A percentile compares a stretch with the other conserved stretches of the same genome.
Conservation (phyloP, 2,113 vertebrate species). For the Brachionichthys hirsutus region DNA sequence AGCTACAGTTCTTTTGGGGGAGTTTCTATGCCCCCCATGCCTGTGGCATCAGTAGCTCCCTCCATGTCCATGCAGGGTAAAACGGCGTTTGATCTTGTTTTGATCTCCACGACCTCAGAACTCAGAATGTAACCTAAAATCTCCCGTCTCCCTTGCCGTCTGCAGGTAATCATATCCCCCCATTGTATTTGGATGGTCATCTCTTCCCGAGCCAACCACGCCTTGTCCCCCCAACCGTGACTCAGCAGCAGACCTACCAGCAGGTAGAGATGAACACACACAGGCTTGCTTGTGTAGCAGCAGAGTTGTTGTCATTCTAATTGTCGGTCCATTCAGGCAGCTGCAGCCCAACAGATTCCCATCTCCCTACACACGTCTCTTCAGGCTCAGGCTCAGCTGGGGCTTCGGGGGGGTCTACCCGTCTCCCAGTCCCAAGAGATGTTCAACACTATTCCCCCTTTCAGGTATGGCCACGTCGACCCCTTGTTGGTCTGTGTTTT, state of each 20-base stretch:
- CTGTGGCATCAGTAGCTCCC: conserved; percentile 94
- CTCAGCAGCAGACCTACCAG: conserved; percentile 96
- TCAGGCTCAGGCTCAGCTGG: conserved; percentile 95
- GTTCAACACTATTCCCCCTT: conserved; percentile 94
- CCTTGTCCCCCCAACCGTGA: conserved; percentile 90
- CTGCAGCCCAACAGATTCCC: conserved; percentile 96
- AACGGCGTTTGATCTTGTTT: neutral
- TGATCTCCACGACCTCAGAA: neutral
- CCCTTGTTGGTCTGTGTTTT: neutral
- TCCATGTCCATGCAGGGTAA: conserved; percentile 97
- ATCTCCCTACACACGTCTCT: conserved; percentile 96
- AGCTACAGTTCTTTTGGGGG: conserved; percentile 97
- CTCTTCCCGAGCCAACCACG: conserved; percentile 95
- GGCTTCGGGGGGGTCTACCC: conserved; percentile 90
- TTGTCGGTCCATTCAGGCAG: conserved; percentile 77
- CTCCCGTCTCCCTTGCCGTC: neutral
- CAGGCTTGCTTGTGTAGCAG: neutral
- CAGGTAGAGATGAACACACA: conserved; percentile 78
- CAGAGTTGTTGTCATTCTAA: neutral
- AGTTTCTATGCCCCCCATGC: conserved; percentile 96
- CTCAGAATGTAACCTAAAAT: neutral
- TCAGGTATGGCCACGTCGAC: conserved; percentile 78
- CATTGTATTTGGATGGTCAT: conserved; percentile 94
- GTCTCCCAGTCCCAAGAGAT: conserved; percentile 99
- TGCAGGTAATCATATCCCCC: conserved; percentile 92